Percentiles rank a stretch among this genome's conserved stretches.
These are phyloP conservation scores for Drymodes brunneopygia DNA, from an alignment of 2,113 vertebrate species.

Conservation along the genomic window DNA sequence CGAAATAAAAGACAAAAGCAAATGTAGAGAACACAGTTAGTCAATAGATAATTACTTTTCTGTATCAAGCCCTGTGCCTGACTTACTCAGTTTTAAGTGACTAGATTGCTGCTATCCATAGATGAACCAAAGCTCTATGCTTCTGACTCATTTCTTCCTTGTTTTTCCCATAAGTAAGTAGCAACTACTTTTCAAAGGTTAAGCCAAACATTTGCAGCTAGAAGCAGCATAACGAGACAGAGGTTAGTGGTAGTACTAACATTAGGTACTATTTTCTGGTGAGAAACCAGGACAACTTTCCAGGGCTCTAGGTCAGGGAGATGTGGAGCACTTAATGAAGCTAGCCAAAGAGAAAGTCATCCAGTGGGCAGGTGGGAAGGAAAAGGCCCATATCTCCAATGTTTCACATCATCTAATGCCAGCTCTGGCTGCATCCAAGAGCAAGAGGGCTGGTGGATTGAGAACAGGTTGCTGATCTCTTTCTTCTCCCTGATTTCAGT, in stretches of 20 bases:
- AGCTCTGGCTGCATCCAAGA: neutral
- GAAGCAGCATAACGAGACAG: neutral
- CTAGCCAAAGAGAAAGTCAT: neutral
- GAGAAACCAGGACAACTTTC: neutral
- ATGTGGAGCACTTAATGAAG: neutral
- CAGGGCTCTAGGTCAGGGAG: neutral
- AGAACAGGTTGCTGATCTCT: neutral
- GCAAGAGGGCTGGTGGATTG: neutral
- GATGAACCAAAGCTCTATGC: neutral
- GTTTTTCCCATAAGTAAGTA: neutral
- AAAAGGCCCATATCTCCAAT: neutral
- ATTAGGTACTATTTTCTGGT: neutral
- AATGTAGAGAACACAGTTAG: neutral
- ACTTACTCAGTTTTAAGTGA: neutral
- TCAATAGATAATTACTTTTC: neutral
- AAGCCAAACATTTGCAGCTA: neutral
- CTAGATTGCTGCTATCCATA: neutral
- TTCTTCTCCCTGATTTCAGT: neutral
- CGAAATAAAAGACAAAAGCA: neutral
- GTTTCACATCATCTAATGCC: neutral
- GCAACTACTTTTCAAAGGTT: neutral
- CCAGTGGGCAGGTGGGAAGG: neutral
- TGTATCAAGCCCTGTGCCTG: neutral
- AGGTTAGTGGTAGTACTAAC: neutral
- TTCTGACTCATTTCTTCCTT: neutral